These are phyloP conservation scores for Drosophila yooni DNA, from an alignment of 2,888 invertebrate genomes.

Conservation along the genomic window DNA sequence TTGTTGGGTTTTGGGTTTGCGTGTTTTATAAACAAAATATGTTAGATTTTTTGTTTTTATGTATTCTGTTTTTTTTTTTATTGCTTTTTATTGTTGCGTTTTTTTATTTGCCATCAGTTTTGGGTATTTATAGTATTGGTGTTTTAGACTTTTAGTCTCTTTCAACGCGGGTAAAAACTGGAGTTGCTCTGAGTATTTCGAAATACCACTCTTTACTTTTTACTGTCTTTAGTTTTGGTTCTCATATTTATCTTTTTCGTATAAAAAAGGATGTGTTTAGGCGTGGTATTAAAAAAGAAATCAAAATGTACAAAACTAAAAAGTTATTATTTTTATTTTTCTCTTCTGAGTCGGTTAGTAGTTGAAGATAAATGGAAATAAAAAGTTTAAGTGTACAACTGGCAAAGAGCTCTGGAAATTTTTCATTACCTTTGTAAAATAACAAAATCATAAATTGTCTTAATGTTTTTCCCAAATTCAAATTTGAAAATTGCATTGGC, in stretches of 20 bases:
- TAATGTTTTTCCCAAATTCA: conserved; percentile 20
- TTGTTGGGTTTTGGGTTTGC: conserved; percentile 41
- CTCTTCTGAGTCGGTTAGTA: conserved; percentile 61
- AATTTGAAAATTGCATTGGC: conserved; percentile 23
- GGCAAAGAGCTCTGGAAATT: conserved; percentile 85
- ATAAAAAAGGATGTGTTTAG: conserved; percentile 85
- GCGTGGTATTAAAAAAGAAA: conserved; percentile 83
- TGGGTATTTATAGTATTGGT: conserved; percentile 33
- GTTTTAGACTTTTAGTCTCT: conserved; percentile 46
- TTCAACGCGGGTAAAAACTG: conserved; percentile 61
- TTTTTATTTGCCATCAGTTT: conserved; percentile 52
- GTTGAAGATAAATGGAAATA: conserved; percentile 58
- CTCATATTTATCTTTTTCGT: conserved; percentile 85
- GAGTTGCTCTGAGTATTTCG: conserved; percentile 61
- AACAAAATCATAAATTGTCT: conserved; percentile 46
- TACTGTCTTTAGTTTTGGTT: conserved; percentile 78
- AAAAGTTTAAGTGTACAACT: conserved; percentile 83
- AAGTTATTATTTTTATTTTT: conserved; percentile 49
- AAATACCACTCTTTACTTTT: conserved; percentile 49
- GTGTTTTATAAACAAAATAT: conserved; percentile 65
- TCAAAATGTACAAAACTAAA: conserved; percentile 69
- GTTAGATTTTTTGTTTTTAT: conserved; percentile 11
- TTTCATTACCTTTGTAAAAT: conserved; percentile 79
- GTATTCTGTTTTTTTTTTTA: conserved; percentile 7
- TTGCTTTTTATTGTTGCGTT: conserved; percentile 51